These are phyloP conservation scores for Riparia riparia DNA, from an alignment of 2,113 vertebrate genomes.

Conservation along the genomic window DNA sequence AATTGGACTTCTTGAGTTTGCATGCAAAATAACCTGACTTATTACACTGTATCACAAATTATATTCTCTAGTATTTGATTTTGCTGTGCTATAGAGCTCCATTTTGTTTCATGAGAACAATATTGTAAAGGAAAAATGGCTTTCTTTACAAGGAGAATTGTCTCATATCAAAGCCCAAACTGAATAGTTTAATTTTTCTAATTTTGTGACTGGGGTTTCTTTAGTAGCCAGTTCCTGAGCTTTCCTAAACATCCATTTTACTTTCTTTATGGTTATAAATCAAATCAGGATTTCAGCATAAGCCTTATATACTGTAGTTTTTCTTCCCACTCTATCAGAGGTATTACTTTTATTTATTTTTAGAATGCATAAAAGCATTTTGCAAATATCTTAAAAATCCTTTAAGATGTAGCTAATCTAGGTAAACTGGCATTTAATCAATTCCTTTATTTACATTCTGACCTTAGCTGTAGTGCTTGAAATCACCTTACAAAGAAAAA, in stretches of 20 bases:
- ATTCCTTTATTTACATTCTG: slow-evolving; percentile 41
- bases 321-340: neutral
- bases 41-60: neutral
- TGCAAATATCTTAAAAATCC: neutral
- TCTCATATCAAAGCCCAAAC: neutral
- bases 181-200: neutral
- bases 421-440: slow-evolving; percentile 36
- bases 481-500: neutral
- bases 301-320: neutral
- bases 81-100: neutral
- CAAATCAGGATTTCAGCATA: neutral
- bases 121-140: neutral
- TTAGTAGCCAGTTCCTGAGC: neutral
- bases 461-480: neutral
- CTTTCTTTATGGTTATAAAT: neutral
- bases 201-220: neutral
- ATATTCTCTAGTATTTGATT: neutral
- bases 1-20: neutral
- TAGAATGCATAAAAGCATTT: neutral
- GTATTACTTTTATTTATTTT: slow-evolving; percentile 2
- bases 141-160: neutral
- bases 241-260: neutral
- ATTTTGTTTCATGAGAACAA: neutral
- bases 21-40: accelerated
- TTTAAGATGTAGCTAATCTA: neutral